Base-by-base conservation (phyloP, 2,888 invertebrate genomes). In the Cremastobaeus sp. region DNA sequence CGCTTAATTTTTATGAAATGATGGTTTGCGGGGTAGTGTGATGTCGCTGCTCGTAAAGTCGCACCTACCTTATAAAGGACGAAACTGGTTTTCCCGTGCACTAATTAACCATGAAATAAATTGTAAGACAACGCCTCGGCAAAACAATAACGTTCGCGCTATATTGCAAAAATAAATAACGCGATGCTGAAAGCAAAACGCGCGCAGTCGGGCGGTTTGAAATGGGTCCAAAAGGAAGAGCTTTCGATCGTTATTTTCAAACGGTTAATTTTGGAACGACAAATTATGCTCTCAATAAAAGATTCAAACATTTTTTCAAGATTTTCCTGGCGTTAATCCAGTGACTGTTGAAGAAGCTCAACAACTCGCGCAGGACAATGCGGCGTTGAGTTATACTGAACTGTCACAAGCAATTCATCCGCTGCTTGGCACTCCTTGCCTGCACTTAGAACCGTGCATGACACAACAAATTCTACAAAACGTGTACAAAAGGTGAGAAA, bases 321-420 rank as follows among this genome's bases (percentile, higher is more conserved):
- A 87, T 79, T 87, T 83, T 65, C 77, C 83, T 9, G 87, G 85
- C 28, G 74, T 82, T 0, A 87, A 87, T 80, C 80, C 81, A 41
- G 76, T 87, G 20, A 82, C 78, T 37, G 82, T 82, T 4, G 83
- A 84, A 41, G 79, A 77, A 14, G 86, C 83, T 14, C 86, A 85
- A 69, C 77, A 75, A 11, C 57, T 83, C n/a, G 72, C 43, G 25
- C 43, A 59, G 28, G 47, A 66, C 25, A 57, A 68, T 45, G 74
- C 73, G 2, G 62, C 52, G 8, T 74, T 87, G 17, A 80, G 76
- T 14, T 86, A 86, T 54, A 78, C 64, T 30, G 86, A 87, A 75
- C 78, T 87, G 50, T 87, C 87, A 1, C 87, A 87, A 68, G 82
- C 84, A 3, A 83, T 87, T 62, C 87, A 87, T 78, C 87, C 87